These are phyloP conservation scores for Anoura caudifer DNA, from an alignment of 2,113 vertebrate species.

Conservation along the genomic window DNA sequence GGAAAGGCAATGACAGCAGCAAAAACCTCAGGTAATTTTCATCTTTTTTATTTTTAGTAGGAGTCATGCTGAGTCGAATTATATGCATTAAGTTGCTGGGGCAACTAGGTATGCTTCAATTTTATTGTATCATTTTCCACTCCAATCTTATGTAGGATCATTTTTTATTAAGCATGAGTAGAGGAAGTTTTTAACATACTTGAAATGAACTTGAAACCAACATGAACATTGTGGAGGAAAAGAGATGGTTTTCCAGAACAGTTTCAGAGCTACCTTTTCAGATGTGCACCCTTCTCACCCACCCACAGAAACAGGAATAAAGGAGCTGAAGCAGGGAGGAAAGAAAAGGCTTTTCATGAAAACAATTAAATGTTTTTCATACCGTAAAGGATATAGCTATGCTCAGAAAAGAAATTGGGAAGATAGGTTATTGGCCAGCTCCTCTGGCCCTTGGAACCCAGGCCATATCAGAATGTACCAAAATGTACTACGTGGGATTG, in stretches of 20 bases:
- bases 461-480: neutral
- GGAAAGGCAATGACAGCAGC: neutral
- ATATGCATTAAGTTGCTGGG: neutral
- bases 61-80: neutral
- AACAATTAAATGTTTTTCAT: neutral
- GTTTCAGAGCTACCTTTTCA: neutral
- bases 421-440: neutral
- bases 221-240: neutral
- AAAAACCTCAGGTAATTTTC: constrained; percentile 50
- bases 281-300: neutral
- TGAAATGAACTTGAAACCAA: constrained; percentile 27
- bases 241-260: constrained; percentile 6
- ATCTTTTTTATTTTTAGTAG: constrained; percentile 51
- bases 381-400: neutral
- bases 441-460: neutral
- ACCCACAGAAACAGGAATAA: neutral
- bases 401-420: neutral
- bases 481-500: neutral
- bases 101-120: neutral
- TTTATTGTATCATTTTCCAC: neutral
- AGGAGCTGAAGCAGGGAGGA: neutral
- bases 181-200: neutral
- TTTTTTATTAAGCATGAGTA: neutral
- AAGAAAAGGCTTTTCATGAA: neutral
- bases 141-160: neutral